These are phyloP conservation scores for Timema cristinae DNA, from an alignment of 2,888 invertebrate genomes.

Conservation along the genomic window DNA sequence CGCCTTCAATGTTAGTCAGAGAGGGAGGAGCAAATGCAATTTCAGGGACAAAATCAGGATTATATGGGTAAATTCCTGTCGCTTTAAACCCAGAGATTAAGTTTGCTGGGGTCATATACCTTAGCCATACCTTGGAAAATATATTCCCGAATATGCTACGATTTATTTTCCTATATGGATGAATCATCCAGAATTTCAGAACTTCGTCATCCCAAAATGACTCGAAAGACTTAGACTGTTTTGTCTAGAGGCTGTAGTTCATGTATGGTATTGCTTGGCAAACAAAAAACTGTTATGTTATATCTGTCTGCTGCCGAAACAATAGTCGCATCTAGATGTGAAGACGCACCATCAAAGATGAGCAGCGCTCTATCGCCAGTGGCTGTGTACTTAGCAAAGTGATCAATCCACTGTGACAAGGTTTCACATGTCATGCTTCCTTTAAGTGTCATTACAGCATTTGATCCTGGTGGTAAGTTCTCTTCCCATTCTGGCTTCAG, in stretches of 20 bases:
- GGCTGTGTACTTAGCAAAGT: slow-evolving; percentile 5
- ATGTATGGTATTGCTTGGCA: slow-evolving; percentile 7
- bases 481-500: slow-evolving; percentile 11
- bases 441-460: slow-evolving; percentile 13
- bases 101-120: slow-evolving; percentile 7
- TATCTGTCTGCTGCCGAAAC: slow-evolving; percentile 2
- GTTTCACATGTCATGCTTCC: slow-evolving; percentile 14
- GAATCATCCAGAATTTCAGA: background rate
- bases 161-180: slow-evolving; percentile 11
- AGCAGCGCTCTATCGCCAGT: slow-evolving; percentile 5
- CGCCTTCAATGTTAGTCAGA: background rate
- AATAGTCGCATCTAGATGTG: slow-evolving; percentile 13
- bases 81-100: slow-evolving; percentile 7
- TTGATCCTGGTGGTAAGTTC: slow-evolving; percentile 11
- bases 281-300: slow-evolving; percentile 13
- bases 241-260: slow-evolving; percentile 12
- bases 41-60: slow-evolving; percentile 9
- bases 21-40: slow-evolving; percentile 7
- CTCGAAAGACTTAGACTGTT: slow-evolving; percentile 5
- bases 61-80: slow-evolving; percentile 13
- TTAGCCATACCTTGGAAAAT: slow-evolving; percentile 13
- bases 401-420: slow-evolving; percentile 12
- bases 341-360: slow-evolving; percentile 11
- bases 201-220: slow-evolving; percentile 12
- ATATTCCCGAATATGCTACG: slow-evolving; percentile 8